phyloP scores from a whole-genome alignment of 2,113 vertebrate species.

The Rhinogobius similis region DNA sequence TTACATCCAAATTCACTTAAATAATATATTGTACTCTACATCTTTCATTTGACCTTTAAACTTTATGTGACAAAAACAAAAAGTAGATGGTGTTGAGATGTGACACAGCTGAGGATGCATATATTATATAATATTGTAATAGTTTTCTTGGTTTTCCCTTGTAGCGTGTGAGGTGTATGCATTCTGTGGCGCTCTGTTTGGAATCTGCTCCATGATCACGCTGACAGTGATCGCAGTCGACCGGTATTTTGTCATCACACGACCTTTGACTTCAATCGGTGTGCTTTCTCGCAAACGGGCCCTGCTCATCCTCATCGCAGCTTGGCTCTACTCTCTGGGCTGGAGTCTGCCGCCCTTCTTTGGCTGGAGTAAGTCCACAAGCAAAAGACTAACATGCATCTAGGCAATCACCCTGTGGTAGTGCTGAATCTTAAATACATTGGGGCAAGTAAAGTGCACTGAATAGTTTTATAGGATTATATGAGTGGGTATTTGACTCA shows the following conservation, averaged over 20 bases:
- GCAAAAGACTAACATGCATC: neutral
- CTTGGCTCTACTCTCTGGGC: slow-evolving; percentile 67
- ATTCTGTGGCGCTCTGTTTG: slow-evolving; percentile 73
- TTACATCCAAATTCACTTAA: too few species aligned
- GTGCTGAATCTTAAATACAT: too few species aligned
- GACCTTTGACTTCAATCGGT: slow-evolving; percentile 72
- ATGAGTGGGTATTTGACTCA: too few species aligned
- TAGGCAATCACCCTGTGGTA: too few species aligned
- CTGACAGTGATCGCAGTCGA: slow-evolving; percentile 71
- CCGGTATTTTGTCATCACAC: slow-evolving; percentile 74
- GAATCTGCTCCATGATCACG: slow-evolving; percentile 77
- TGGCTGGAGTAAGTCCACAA: slow-evolving; percentile 69
- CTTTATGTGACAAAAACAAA: too few species aligned
- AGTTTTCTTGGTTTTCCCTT: neutral
- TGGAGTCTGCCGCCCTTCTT: slow-evolving; percentile 78
- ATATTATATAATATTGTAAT: neutral
- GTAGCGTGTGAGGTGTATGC: slow-evolving; percentile 73
- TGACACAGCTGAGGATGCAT: too few species aligned
- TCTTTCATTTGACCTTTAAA: too few species aligned
- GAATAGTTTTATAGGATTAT: too few species aligned
- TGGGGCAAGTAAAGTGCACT: too few species aligned
- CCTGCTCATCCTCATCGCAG: slow-evolving; percentile 46
- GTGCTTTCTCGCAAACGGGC: slow-evolving; percentile 66
- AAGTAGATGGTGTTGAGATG: too few species aligned
- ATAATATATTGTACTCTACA: too few species aligned